Evolutionary conservation across 2,797 vertebrate species (phyloP), one percentile per base, ranked within the genome.

Genomic region (Hyperoplus lanceolatus): DNA sequence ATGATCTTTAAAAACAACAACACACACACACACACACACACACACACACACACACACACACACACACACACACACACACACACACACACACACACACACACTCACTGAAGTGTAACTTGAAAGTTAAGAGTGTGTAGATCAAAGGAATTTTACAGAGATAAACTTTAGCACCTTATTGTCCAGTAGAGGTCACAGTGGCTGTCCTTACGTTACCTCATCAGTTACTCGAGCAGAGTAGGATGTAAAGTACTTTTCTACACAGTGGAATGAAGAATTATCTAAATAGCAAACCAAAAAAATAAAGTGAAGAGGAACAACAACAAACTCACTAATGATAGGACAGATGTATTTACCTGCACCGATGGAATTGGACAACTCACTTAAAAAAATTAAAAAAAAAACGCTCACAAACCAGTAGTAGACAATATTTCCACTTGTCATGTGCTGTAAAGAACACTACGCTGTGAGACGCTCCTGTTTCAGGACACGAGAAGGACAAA

Each of bases 91-190:
- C 57, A 74, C 73, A 63, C 41, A 82, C 48, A 80, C 66, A 74
- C 85, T 83, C 71, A 71, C 69, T 54, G 63, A 62, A 38, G 56
- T 59, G 70, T 89, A 70, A 84, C 82, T 86, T 88, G 88, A 90
- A 86, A 79, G 69, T 74, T 49, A 64, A 53, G 54, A 75, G 89
- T 85, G 87, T 83, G 82, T 77, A 66, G 69, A 75, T 71, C 62
- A 73, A 62, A 73, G 82, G 88, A 83, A 92, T 94, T 93, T 29
- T 93, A 92, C 90, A 82, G 59, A 86, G 86, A 89, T 89, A 71
- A 90, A 85, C 80, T 77, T 92, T 90, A 91, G 94, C 94, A 94
- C 93, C 93, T 94, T 94, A 94, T 92, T 84, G 84, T 84, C 88
- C 83, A 66, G 58, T 86, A 75, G 79, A 84, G 82, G 82, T 90